Conservation (phyloP, 2,888 invertebrate species). For the Mechanitis mazaeus region DNA sequence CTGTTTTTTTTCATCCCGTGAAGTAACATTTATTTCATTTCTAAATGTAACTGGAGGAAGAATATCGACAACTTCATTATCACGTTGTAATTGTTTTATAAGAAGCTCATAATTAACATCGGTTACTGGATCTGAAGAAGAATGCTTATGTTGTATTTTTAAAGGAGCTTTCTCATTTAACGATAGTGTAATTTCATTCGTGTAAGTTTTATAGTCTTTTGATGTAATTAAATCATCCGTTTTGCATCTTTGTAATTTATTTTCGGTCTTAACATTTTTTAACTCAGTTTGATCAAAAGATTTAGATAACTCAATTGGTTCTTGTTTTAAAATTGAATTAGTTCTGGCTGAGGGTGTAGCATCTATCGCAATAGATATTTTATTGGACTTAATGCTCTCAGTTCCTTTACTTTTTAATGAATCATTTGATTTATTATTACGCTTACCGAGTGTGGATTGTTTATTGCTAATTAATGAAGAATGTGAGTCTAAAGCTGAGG, state of each 20-base stretch:
- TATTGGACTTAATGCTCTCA: slow-evolving; percentile 74
- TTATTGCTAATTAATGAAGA: slow-evolving; percentile 61
- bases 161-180: slow-evolving; percentile 52
- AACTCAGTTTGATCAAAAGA: slow-evolving; percentile 69
- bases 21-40: slow-evolving; percentile 85
- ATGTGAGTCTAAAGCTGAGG: slow-evolving; percentile 66
- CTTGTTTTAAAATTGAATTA: slow-evolving; percentile 83
- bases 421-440: slow-evolving; percentile 60
- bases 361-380: slow-evolving; percentile 86
- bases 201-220: slow-evolving; percentile 47
- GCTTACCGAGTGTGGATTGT: slow-evolving; percentile 46
- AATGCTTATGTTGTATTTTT: slow-evolving; percentile 80
- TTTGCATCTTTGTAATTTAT: slow-evolving; percentile 59
- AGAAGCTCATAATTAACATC: slow-evolving; percentile 71
- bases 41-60: slow-evolving; percentile 67
- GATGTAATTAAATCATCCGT: slow-evolving; percentile 58
- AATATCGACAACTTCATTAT: slow-evolving; percentile 47
- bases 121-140: slow-evolving; percentile 82
- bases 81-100: slow-evolving; percentile 47
- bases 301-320: slow-evolving; percentile 85
- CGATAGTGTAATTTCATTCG: slow-evolving; percentile 59
- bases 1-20: slow-evolving; percentile 74
- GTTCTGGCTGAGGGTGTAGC: slow-evolving; percentile 86
- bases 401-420: slow-evolving; percentile 63
- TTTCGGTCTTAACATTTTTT: slow-evolving; percentile 51